These are phyloP conservation scores for Acyrthosiphon pisum DNA, from an alignment of 1,140 invertebrate genomes.

Conservation along the genomic window DNA sequence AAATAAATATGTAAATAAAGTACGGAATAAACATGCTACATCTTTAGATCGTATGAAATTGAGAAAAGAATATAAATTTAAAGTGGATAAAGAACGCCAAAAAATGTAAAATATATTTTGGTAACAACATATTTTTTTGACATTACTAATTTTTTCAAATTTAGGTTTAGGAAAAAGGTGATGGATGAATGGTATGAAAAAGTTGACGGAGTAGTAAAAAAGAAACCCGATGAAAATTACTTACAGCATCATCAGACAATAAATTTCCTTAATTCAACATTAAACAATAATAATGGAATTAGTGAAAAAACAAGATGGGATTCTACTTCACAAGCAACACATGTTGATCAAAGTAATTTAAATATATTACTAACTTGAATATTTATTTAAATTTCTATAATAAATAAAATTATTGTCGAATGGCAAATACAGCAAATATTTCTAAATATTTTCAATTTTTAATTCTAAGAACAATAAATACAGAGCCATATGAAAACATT, in stretches of 20 bases:
- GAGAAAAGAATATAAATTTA: constrained; percentile 37
- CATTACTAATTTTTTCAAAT: neutral
- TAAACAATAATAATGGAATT: neutral
- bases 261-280: neutral
- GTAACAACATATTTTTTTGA: neutral
- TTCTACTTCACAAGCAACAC: neutral
- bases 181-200: constrained; percentile 34
- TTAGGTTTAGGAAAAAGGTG: constrained; percentile 45
- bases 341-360: constrained; percentile 24
- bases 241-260: neutral
- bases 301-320: neutral
- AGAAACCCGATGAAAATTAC: neutral
- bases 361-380: neutral
- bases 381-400: neutral
- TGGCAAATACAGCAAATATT: too few relatives aligned
- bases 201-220: neutral
- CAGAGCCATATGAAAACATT: too few relatives aligned
- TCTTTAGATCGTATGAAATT: neutral
- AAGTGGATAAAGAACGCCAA: constrained; percentile 27
- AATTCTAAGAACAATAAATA: too few relatives aligned
- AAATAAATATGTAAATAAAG: constrained; percentile 31
- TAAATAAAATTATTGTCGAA: too few relatives aligned
- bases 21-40: neutral
- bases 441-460: too few relatives aligned
- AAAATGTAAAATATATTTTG: constrained; percentile 29